These are phyloP conservation scores for Paramisgurnus dabryanus DNA, from an alignment of 2,113 vertebrate genomes.

Conservation along the genomic window DNA sequence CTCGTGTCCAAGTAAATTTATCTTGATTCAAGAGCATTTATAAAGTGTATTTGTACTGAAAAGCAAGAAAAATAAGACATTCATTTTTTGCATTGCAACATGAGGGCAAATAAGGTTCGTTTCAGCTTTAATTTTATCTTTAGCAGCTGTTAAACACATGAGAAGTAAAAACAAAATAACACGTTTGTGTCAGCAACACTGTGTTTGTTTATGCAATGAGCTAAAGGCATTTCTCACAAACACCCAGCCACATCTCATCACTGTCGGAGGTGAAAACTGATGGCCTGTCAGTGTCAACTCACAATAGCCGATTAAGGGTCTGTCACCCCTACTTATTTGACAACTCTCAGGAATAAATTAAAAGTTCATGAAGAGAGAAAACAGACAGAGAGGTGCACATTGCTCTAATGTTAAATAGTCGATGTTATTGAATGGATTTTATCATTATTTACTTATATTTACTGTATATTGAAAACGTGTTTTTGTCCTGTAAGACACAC, in stretches of 20 bases:
- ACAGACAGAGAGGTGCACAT: neutral
- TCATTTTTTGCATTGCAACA: too few relatives aligned
- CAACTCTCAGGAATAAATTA: slow-evolving; percentile 13
- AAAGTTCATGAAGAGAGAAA: neutral
- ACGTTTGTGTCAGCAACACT: neutral
- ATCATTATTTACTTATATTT: too few relatives aligned
- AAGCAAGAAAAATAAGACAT: too few relatives aligned
- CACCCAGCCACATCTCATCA: neutral
- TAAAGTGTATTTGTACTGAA: too few relatives aligned
- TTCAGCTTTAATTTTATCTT: neutral
- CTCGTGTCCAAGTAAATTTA: too few relatives aligned
- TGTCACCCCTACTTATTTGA: slow-evolving; percentile 14
- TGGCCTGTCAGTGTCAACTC: slow-evolving; percentile 33
- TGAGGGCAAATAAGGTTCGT: too few relatives aligned
- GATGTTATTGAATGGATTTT: too few relatives aligned
- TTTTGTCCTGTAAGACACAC: too few relatives aligned
- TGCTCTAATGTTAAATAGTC: too few relatives aligned
- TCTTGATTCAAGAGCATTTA: too few relatives aligned
- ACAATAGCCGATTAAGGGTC: slow-evolving; percentile 27
- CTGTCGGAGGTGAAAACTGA: slow-evolving; percentile 1
- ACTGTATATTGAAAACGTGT: too few relatives aligned
- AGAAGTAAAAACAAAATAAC: neutral
- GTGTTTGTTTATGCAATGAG: neutral
- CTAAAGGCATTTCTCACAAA: slow-evolving; percentile 29
- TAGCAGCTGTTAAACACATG: neutral